These are phyloP conservation scores for Cassiopea xamachana DNA, from an alignment of 30 jellyfish, hydroid and myxozoan species.

Conservation along the genomic window DNA sequence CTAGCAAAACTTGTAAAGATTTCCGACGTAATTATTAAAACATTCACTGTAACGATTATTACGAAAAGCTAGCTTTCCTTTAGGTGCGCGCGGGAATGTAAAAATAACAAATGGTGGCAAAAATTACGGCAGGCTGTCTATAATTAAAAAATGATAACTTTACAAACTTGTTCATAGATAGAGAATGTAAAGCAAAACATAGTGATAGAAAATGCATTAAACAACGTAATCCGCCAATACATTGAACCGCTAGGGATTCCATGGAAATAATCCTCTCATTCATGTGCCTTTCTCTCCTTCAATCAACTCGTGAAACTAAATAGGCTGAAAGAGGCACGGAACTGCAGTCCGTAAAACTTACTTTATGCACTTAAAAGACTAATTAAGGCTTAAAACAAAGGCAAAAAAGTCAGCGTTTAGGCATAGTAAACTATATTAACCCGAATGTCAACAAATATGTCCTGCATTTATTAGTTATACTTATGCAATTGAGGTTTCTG, in stretches of 20 bases:
- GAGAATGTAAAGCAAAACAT: slow-evolving; percentile 5
- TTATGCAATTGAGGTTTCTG: not conserved
- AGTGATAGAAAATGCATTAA: not conserved
- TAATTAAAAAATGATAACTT: not conserved
- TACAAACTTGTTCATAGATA: not conserved
- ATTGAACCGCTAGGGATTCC: not conserved
- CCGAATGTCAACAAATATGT: not conserved
- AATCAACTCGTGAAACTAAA: not conserved
- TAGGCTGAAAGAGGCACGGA: slow-evolving; percentile 10
- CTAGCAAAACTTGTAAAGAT: too few species aligned
- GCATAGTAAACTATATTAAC: slow-evolving; percentile 2
- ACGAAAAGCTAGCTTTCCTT: not conserved
- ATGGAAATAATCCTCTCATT: slow-evolving; percentile 14
- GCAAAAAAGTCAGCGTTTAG: not conserved
- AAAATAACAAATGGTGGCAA: not conserved
- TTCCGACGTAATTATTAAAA: too few species aligned
- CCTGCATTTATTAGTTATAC: not conserved
- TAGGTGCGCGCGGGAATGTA: not conserved
- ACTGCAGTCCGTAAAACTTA: not conserved
- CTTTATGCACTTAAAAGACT: not conserved
- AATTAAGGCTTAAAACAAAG: not conserved
- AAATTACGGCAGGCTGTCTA: not conserved
- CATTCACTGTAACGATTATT: too few species aligned
- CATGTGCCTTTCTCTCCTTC: not conserved
- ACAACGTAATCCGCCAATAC: not conserved